Base-by-base conservation (phyloP, 2,113 vertebrate genomes). In the Geococcyx californianus region DNA sequence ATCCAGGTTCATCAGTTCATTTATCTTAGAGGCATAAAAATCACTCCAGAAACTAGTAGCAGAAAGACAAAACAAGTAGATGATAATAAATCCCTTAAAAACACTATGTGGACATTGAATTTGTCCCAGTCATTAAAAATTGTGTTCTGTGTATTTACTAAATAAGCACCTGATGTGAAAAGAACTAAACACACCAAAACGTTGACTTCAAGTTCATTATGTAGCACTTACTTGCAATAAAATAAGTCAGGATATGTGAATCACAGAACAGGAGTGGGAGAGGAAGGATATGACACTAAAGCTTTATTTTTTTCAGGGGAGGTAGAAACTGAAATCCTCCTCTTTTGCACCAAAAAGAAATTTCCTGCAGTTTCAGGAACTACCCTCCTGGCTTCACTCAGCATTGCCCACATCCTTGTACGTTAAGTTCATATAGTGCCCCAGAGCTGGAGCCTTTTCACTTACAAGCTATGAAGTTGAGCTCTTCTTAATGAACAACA, bases 391-490 rank as follows among this genome's bases (percentile, higher is more conserved):
- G n/a, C 31, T 79, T 82, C 42, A 40, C 44, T 45, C 62, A 82
- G 60, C 33, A 38, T 7, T 78, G 56, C 29, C 69, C 38, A 31
- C 13, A 29, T 23, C 54, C 38, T 12, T 52, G 31, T 23, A 49
- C 23, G 3, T 1, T 5, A 51, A 59, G 14, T 23, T 36, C 31
- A 14, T 7, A 24, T 24, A 58, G 13, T 45, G 54, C 33, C 24
- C 47, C 81, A 68, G 45, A 36, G 34, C 7, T 4, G 12, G 45
- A 54, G 28, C 28, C 42, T 20, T 25, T 59, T 33, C 29, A 4
- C 75, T 51, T 5, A 0, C 5, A 42, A 7, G 9, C 15, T 13
- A 10, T 12, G 28, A 59, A 4, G 1, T 18, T 1, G 1, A 86
- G 49, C 28, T 59, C 17, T 72, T 52, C 77, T 40, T 68, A 11